Evolutionary conservation across 2,113 vertebrate species (phyloP), one percentile per base, ranked within the genome.

Genomic region (Pollachius pollachius): DNA sequence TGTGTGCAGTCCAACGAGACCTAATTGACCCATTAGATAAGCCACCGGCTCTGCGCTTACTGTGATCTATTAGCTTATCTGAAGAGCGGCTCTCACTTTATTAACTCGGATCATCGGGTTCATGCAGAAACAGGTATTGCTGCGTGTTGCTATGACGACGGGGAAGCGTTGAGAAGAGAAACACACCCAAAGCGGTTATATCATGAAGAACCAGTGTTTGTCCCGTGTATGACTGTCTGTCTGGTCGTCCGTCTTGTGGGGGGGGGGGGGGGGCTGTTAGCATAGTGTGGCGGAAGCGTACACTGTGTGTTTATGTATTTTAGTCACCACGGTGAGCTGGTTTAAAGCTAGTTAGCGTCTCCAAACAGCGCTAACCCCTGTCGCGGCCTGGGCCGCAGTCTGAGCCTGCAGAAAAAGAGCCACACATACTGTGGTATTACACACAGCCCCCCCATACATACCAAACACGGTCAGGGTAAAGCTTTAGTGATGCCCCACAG

Each of bases 251-350:
- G 37, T 41, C 37, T 41, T 11, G 21, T 23, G 41, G 41, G 41
- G 8, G 37, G 37, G 37, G 37, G 7, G 8, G 4, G 8, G 4
- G 12, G 2, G 8, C 9, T 48, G 41, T 9, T 13, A 48, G 7
- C 41, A 13, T 9, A 48, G 6, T 11, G 5, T 9, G 37, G 37
- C 37, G 9, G 37, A 73, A 82, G 88, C 78, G 85, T 88, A 91
- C 91, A 86, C 80, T 30, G 21, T 85, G 72, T 82, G 81, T 89
- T 90, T 89, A 88, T 92, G 87, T 87, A 89, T 84, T 82, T 79
- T 62, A 68, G 77, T 88, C 84, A 83, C 85, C 88, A 84, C 70
- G 81, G 81, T 71, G 81, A 84, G 84, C 71, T 78, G 84, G 78
- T 88, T 83, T 85, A 75, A 77, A 25, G 76, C 80, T 83, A 48